Evolutionary conservation across 2,888 invertebrate genomes (phyloP), one percentile per base, ranked within the genome.

Genomic region (Platerodrilus igneus): DNA sequence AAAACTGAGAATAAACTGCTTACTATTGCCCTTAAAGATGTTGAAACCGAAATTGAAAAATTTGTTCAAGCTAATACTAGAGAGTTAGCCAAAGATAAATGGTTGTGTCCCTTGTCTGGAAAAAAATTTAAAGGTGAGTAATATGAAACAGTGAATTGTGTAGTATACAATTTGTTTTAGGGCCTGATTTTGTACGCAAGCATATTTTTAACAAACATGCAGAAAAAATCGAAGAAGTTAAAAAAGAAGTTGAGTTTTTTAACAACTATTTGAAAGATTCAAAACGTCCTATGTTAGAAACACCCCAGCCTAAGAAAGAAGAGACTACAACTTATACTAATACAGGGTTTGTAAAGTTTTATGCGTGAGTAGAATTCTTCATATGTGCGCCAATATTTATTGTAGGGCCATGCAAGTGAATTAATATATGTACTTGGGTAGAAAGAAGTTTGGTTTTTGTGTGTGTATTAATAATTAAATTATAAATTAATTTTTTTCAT

Each of bases 161-260:
- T n/a, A n/a, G n/a, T 10, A 28, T 28, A 10, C 9, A 26, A 14
- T 21, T 27, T 32, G 29, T 15, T 37, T 13, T 16, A 59, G 83
- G 97, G 0, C 96, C 97, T 0, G 97, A 99, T 66, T 99, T 96
- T 69, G 95, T 99, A 17, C 81, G 93, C 44, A 99, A 99, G 65
- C 99, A 99, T 66, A 94, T 99, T 50, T 88, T 92, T 63, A 96
- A 96, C 67, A 99, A 99, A 63, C 97, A 99, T 61, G 84, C 70
- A 0, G 97, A 99, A 60, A 97, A 96, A 71, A 85, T 99, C 25
- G 92, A 96, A 21, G 96, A 97, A 70, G 96, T 96, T 1, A 88
- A 89, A 50, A 90, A 92, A 59, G 96, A 97, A 73, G 96, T 95
- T 38, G 81, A 91, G 57, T 99, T 93, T 69, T 99, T 96, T 73